Conservation (phyloP, 2,797 vertebrate species). For the Mus minutoides region DNA sequence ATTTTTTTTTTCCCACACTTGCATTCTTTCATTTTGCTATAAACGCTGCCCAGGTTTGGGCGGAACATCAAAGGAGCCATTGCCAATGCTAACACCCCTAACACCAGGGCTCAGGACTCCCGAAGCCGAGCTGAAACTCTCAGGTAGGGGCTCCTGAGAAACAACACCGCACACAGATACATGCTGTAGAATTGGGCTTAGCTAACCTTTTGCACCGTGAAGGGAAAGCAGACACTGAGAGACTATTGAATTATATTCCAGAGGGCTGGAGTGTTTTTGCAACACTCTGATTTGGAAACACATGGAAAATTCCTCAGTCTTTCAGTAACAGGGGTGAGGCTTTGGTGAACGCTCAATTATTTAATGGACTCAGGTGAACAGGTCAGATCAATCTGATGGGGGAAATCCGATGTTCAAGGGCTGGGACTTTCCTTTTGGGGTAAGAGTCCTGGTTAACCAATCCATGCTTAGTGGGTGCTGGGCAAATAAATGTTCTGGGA, state of each 20-base stretch:
- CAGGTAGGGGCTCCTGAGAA: not conserved
- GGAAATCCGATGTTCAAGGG: not conserved
- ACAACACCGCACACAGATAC: not conserved
- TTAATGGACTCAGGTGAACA: not conserved
- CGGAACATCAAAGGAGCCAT: not conserved
- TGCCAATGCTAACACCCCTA: not conserved
- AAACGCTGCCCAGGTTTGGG: not conserved
- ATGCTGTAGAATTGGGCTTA: not conserved
- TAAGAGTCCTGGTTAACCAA: not conserved
- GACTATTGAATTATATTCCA: not conserved
- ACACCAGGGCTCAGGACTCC: not conserved
- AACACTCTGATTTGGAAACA: slow-evolving; percentile 60
- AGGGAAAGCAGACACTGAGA: slow-evolving; percentile 37
- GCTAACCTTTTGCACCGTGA: slow-evolving; percentile 5
- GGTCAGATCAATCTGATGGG: not conserved
- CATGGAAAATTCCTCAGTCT: slow-evolving; percentile 52
- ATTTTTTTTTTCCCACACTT: not conserved
- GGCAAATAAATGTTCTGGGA: not conserved
- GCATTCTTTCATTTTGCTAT: not conserved
- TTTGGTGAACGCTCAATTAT: not conserved
- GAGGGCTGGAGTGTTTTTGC: slow-evolving; percentile 32
- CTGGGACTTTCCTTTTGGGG: not conserved
- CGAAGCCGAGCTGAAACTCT: not conserved
- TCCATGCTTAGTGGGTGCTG: not conserved
- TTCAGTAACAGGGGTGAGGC: not conserved